Base-by-base conservation (phyloP, 2,113 vertebrate genomes). In the Oryzias melastigma region DNA sequence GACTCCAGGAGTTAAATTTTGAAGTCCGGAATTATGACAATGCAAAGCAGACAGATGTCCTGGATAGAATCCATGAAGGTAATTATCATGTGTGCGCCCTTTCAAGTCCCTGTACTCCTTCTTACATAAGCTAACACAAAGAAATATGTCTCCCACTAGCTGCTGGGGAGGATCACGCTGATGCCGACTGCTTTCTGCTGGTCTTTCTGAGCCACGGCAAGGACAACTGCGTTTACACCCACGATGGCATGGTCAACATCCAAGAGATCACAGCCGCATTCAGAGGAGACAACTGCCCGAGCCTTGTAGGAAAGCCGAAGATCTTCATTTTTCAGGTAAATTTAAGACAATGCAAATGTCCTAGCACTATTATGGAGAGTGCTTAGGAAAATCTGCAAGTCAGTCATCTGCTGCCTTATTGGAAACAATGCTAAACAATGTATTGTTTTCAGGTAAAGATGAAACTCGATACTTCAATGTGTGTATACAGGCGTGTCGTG, bases 321-420 rank as follows among this genome's bases (percentile, higher is more conserved):
- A 95, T 99, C 83, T 99, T 99, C 66, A 85, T 99, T 67, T 85
- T 97, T 56, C 97, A 99, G 96, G 97, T 99, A 90, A 3, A 16
- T 15, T 3, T 12, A 50, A 27, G 5, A 14, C n/a, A 49, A 25
- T 41, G 14, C 20, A 44, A 7, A 60, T 3, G 29, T 35, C 29
- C 10, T 25, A 4, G 10, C 2, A 7, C 7, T 35, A 8, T 35
- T 35, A 35, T 7, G 7, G 29, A 8, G 7, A 8, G 29, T 7
- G 6, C 29, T 35, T 8, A 35, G 5, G 25, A 35, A 7, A 35
- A 35, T 35, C 29, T 10, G 1, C 7, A 8, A 35, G 29, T 35
- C 10, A 8, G 29, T 35, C 8, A 8, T 2, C 29, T 35, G 6
- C 29, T 7, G 29, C 8, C 29, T 10, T 10, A n/a, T n/a, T n/a